A percentile compares a stretch with the other conserved stretches of the same genome.
Conservation (phyloP, 2,113 vertebrate species). For the Paramisgurnus dabryanus region DNA sequence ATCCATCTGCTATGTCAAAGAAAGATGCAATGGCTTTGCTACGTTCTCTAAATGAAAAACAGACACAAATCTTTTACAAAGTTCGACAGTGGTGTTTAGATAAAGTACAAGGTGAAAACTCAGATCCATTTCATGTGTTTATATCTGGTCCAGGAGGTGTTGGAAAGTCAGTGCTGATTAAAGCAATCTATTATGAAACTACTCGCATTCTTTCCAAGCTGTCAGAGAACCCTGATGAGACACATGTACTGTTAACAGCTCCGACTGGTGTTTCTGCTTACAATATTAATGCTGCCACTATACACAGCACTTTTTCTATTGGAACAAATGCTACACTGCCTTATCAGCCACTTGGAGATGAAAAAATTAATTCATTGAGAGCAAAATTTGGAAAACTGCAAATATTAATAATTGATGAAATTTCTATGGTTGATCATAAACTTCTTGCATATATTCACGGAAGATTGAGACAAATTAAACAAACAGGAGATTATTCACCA, state of each 20-base stretch:
- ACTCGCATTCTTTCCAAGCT: neutral
- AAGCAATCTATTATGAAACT: conserved; percentile 14
- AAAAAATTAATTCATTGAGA: conserved; percentile 23
- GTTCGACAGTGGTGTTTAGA: conserved; percentile 2
- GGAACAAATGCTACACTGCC: too few species aligned
- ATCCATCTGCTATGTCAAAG: neutral
- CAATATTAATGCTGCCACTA: too few species aligned
- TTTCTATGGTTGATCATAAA: conserved; percentile 44
- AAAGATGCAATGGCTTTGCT: conserved; percentile 18
- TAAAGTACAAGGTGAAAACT: conserved; percentile 16
- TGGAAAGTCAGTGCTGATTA: neutral
- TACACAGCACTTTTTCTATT: too few species aligned
- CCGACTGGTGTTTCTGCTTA: too few species aligned
- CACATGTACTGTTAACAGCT: too few species aligned
- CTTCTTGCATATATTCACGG: neutral
- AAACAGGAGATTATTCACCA: conserved; percentile 3
- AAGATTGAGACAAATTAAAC: neutral
- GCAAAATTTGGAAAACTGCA: conserved; percentile 14
- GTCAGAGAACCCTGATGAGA: conserved; percentile 1
- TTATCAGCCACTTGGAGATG: too few species aligned
- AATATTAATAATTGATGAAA: conserved; percentile 42
- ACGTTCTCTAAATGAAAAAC: conserved; percentile 27
- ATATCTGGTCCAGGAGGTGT: conserved; percentile 20
- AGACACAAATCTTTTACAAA: conserved; percentile 9
- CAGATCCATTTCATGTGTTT: conserved; percentile 35